These are phyloP conservation scores for Pitangus sulphuratus DNA, from an alignment of 2,797 vertebrate species.

Conservation along the genomic window DNA sequence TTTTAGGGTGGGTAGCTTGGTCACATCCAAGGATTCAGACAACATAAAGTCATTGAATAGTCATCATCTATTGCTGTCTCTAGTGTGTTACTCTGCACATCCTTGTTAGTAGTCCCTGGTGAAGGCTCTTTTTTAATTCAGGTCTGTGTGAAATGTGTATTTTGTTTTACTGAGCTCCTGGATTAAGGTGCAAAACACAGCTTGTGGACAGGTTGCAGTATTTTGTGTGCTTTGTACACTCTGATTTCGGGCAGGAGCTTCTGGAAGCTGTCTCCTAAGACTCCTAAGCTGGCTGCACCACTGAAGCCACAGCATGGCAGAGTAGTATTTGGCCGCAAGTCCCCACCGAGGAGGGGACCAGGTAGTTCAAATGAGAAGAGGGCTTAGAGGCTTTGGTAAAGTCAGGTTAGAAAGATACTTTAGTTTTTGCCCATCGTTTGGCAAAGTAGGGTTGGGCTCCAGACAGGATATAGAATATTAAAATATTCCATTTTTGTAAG, in stretches of 20 bases:
- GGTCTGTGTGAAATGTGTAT: not conserved
- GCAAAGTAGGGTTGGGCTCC: not conserved
- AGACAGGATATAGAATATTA: not conserved
- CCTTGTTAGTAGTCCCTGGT: not conserved
- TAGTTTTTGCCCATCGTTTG: not conserved
- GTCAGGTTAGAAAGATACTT: not conserved
- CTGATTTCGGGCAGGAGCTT: not conserved
- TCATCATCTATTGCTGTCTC: not conserved
- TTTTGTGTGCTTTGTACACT: not conserved
- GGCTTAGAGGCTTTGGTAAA: not conserved
- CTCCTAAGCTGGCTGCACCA: accelerated
- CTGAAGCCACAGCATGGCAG: not conserved
- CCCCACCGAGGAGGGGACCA: not conserved
- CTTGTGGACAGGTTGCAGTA: not conserved
- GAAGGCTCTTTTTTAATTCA: not conserved
- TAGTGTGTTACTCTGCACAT: not conserved
- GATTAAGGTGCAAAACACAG: not conserved
- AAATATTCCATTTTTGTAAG: not conserved
- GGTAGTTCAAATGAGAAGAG: not conserved
- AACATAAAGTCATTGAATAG: not conserved
- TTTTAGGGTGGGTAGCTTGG: not conserved
- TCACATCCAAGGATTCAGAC: not conserved
- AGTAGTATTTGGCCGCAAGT: not conserved
- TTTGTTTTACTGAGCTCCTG: not conserved
- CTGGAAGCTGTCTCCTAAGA: not conserved